Evolutionary conservation across 1,140 invertebrate species (phyloP).

Genomic region (Drosophila albomicans): DNA sequence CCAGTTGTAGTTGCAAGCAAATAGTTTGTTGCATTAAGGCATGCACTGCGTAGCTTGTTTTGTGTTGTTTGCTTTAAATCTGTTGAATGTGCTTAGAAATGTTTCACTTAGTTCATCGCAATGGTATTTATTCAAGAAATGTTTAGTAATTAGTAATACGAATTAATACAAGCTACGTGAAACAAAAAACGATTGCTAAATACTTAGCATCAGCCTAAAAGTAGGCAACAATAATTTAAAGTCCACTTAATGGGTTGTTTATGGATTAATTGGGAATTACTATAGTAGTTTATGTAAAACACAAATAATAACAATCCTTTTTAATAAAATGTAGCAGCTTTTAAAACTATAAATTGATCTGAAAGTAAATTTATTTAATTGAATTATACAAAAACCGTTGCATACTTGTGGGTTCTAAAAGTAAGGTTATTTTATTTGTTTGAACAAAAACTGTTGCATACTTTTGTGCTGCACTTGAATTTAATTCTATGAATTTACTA

Average conservation of each 20-base stretch:
- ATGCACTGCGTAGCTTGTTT: background rate
- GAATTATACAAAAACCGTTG: no score
- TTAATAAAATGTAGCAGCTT: no score
- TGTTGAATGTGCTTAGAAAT: constrained; percentile 26
- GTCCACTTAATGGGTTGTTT: background rate
- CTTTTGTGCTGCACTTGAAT: constrained; percentile 16
- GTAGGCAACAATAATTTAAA: constrained; percentile 17
- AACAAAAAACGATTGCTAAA: background rate
- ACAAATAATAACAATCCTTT: no score
- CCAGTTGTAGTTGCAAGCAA: constrained; percentile 23
- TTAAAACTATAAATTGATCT: no score
- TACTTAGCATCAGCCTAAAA: background rate
- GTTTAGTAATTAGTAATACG: background rate
- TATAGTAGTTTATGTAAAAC: no score
- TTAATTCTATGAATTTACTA: constrained; percentile 30
- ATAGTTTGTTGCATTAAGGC: constrained; percentile 41
- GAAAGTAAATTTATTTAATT: no score
- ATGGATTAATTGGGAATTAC: background rate
- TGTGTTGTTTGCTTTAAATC: constrained; percentile 40
- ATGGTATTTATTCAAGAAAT: background rate
- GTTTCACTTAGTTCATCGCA: constrained; percentile 14
- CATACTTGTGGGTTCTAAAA: no score
- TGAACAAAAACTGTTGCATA: no score
- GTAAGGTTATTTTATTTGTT: no score
- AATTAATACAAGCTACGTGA: background rate